A percentile compares a stretch with the other conserved stretches of the same genome.
Conservation (phyloP, 2,113 vertebrate species). For the Planiliza haematocheilus region DNA sequence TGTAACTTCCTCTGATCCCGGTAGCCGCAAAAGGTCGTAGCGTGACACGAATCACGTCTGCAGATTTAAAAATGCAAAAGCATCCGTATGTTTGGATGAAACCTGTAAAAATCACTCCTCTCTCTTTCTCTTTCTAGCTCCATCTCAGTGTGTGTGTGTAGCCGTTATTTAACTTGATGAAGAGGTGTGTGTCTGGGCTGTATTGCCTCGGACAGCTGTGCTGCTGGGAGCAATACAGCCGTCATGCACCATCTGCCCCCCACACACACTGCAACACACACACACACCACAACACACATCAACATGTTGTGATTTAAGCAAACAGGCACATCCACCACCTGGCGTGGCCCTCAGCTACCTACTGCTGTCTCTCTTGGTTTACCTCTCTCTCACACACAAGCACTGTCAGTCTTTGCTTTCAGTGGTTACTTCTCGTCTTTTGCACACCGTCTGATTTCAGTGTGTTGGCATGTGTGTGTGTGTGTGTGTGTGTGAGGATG, state of each 20-base stretch:
- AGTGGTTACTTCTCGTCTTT: neutral
- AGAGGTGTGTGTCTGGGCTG: constrained; percentile 67
- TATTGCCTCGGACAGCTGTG: constrained; percentile 71
- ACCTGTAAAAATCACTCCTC: neutral
- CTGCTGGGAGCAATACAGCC: constrained; percentile 64
- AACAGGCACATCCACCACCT: constrained; percentile 69
- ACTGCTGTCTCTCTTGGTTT: constrained; percentile 52
- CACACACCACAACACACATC: constrained; percentile 14
- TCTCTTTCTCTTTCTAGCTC: no score
- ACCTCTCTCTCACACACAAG: constrained; percentile 2
- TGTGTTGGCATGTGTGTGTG: constrained; percentile 6
- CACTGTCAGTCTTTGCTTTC: constrained; percentile 1
- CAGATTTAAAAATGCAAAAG: neutral
- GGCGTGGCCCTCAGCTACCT: constrained; percentile 55
- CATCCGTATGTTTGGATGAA: neutral
- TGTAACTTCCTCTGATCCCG: no score
- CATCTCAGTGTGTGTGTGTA: constrained; percentile 3
- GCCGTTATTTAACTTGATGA: constrained; percentile 66
- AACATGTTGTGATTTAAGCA: constrained; percentile 64
- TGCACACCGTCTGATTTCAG: constrained; percentile 1
- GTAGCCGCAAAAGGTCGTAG: neutral
- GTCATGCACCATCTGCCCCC: constrained; percentile 64
- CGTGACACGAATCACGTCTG: neutral
- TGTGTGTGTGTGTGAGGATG: constrained; percentile 15
- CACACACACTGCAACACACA: constrained; percentile 32